Conservation (phyloP, 2,888 invertebrate species). For the Zygothrica quintamaculata region DNA sequence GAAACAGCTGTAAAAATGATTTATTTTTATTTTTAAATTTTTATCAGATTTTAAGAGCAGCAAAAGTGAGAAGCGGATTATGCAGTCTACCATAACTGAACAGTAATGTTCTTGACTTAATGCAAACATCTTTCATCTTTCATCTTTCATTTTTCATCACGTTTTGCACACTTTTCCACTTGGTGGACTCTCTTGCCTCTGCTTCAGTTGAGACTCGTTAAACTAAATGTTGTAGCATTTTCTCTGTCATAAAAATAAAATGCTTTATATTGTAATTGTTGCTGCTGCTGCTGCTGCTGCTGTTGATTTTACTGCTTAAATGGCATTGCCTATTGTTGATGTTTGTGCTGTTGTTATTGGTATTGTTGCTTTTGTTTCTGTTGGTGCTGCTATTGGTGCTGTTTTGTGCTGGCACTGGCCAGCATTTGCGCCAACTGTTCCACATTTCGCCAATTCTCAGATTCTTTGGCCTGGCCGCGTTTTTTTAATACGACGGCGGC, state of each 20-base stretch:
- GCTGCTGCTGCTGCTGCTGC: conserved; percentile 21
- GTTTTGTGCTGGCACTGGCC: conserved; percentile 31
- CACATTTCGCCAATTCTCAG: conserved; percentile 51
- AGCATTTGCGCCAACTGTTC: conserved; percentile 33
- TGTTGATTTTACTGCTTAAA: conserved; percentile 44
- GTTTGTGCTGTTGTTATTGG: conserved; percentile 21
- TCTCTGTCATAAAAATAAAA: conserved; percentile 54
- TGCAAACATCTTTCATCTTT: conserved; percentile 1
- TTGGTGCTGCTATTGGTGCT: background rate
- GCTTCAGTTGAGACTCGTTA: conserved; percentile 64
- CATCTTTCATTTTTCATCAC: background rate
- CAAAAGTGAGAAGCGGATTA: no score
- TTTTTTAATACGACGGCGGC: conserved; percentile 48
- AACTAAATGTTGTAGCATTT: conserved; percentile 63
- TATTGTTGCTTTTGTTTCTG: conserved; percentile 21
- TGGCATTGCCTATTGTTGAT: conserved; percentile 44
- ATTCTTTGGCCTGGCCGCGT: conserved; percentile 55
- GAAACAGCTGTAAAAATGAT: no score
- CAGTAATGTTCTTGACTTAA: conserved; percentile 2
- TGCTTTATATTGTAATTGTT: conserved; percentile 51
- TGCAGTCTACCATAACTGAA: conserved; percentile 7
- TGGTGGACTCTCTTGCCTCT: conserved; percentile 27
- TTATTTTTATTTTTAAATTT: no score
- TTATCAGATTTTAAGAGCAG: no score
- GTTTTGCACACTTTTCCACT: conserved; percentile 14